A percentile compares a stretch with the other conserved stretches of the same genome.
phyloP scores from a whole-genome alignment of 2,888 invertebrate species.

The Thymelicus acteon region DNA sequence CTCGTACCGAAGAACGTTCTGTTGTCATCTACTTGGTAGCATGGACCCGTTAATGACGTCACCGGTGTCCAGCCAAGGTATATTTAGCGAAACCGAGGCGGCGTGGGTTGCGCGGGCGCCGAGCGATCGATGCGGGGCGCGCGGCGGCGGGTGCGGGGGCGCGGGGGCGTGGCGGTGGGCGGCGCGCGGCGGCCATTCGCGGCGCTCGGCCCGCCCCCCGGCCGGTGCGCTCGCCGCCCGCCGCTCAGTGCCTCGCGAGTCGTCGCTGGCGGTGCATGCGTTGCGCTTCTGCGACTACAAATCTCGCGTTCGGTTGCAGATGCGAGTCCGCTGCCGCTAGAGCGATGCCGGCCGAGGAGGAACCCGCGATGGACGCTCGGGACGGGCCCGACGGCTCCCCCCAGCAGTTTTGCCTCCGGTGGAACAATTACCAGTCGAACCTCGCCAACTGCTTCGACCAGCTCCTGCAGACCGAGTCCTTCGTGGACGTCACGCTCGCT shows the following conservation, averaged over 20 bases:
- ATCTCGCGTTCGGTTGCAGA: slow-evolving; percentile 72
- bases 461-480: slow-evolving; percentile 93
- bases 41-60: slow-evolving; percentile 1
- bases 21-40: not conserved
- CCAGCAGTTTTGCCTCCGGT: slow-evolving; percentile 95
- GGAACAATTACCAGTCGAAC: slow-evolving; percentile 97
- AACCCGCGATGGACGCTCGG: slow-evolving; percentile 75
- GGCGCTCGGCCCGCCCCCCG: slow-evolving; percentile 55
- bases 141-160: slow-evolving; percentile 43
- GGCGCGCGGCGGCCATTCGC: slow-evolving; percentile 61
- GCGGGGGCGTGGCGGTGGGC: slow-evolving; percentile 54
- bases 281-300: slow-evolving; percentile 51
- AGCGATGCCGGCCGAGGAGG: slow-evolving; percentile 81
- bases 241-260: slow-evolving; percentile 74
- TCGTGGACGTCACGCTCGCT: slow-evolving; percentile 96
- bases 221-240: slow-evolving; percentile 55
- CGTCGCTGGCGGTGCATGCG: slow-evolving; percentile 65
- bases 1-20: not conserved
- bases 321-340: slow-evolving; percentile 67
- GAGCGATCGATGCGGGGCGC: slow-evolving; percentile 47
- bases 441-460: slow-evolving; percentile 95
- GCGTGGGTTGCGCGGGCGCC: slow-evolving; percentile 44
- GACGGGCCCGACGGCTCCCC: slow-evolving; percentile 84
- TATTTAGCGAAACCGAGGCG: slow-evolving; percentile 37
- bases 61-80: not conserved